These are phyloP conservation scores for Eleginops maclovinus DNA, from an alignment of 2,113 vertebrate genomes.

Conservation along the genomic window DNA sequence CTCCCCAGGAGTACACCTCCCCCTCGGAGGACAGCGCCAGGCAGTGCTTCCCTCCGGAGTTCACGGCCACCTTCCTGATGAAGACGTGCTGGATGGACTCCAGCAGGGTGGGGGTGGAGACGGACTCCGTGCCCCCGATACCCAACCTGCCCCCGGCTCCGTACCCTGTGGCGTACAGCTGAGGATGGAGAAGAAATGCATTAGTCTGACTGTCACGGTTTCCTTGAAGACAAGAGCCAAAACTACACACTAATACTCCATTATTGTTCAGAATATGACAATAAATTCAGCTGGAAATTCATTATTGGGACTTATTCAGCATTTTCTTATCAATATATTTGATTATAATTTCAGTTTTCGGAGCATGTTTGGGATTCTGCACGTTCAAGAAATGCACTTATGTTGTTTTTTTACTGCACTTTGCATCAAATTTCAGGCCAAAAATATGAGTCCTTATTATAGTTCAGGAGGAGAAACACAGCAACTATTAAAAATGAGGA, in stretches of 20 bases:
- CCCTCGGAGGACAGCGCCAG: slow-evolving; percentile 96
- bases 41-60: slow-evolving; percentile 98
- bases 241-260: not conserved
- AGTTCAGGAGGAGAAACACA: too few species aligned
- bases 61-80: slow-evolving; percentile 98
- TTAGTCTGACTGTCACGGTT: not conserved
- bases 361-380: too few species aligned
- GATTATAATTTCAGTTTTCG: too few species aligned
- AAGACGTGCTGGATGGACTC: slow-evolving; percentile 99
- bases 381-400: too few species aligned
- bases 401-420: too few species aligned
- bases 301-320: too few species aligned
- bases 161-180: slow-evolving; percentile 98
- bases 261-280: too few species aligned
- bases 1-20: slow-evolving; percentile 98
- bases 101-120: slow-evolving; percentile 95
- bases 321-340: too few species aligned
- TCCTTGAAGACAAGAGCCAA: not conserved
- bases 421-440: too few species aligned
- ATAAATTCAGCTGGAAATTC: too few species aligned
- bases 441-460: too few species aligned
- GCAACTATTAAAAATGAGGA: too few species aligned
- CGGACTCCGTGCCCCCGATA: slow-evolving; percentile 97
- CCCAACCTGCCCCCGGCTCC: slow-evolving; percentile 97
- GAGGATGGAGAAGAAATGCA: slow-evolving; percentile 18